phyloP scores from a whole-genome alignment of 2,113 vertebrate genomes.

The Mobula hypostoma region DNA sequence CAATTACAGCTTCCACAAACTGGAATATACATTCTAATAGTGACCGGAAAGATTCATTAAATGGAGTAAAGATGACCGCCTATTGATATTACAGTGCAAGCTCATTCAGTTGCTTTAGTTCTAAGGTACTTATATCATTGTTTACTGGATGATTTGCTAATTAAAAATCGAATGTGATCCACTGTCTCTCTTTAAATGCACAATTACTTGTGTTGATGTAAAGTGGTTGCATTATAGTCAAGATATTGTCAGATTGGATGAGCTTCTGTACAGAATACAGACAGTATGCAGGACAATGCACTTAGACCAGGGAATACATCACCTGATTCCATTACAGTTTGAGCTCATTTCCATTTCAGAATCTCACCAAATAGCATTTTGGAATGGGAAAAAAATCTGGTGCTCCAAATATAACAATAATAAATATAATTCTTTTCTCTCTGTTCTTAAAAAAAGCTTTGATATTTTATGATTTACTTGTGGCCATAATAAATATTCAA shows the following conservation, averaged over 20 bases:
- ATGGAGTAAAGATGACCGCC: neutral
- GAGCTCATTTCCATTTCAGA: neutral
- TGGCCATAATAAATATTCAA: neutral
- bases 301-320: neutral
- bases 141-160: constrained; percentile 28
- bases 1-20: constrained; percentile 2
- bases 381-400: neutral
- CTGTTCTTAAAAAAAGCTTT: neutral
- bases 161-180: constrained; percentile 13
- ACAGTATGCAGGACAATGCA: neutral
- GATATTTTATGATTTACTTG: constrained; percentile 6
- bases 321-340: neutral
- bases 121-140: constrained; percentile 12
- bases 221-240: constrained; percentile 2
- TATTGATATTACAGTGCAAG: constrained; percentile 27
- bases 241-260: constrained; percentile 7
- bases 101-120: constrained; percentile 5
- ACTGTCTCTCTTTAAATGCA: constrained; percentile 10
- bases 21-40: constrained; percentile 14
- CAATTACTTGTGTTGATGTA: constrained; percentile 31
- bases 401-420: neutral
- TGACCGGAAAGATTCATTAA: constrained; percentile 7
- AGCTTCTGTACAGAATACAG: neutral
- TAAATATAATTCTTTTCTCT: constrained; percentile 1
- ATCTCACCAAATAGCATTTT: neutral